These are phyloP conservation scores for Hafferia zeledoni DNA, from an alignment of 2,797 vertebrate genomes.

Conservation along the genomic window DNA sequence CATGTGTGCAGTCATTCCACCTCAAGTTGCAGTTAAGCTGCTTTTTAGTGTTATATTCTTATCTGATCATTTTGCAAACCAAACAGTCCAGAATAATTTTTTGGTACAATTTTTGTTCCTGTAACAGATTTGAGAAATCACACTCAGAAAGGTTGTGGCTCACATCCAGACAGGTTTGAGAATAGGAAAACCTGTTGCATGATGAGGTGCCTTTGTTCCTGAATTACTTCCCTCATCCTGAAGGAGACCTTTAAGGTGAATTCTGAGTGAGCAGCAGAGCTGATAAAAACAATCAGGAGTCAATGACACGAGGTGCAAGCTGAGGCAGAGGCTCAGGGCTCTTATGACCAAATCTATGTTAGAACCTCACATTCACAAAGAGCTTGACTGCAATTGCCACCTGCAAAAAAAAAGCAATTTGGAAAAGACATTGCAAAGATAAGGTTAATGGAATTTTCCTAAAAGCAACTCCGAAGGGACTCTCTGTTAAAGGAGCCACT, in stretches of 20 bases:
- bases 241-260: not conserved
- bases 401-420: conserved; percentile 43
- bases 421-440: conserved; percentile 26
- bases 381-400: conserved; percentile 19
- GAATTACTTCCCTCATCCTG: not conserved
- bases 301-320: not conserved
- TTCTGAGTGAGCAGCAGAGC: not conserved
- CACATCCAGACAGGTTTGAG: not conserved
- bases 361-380: conserved; percentile 2
- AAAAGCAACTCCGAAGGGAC: conserved; percentile 8
- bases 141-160: not conserved
- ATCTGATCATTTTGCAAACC: not conserved
- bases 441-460: conserved; percentile 62
- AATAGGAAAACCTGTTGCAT: not conserved
- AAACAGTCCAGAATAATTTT: not conserved
- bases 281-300: not conserved
- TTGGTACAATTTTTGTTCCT: not conserved
- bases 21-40: not conserved
- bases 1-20: not conserved
- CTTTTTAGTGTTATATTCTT: not conserved
- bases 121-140: not conserved
- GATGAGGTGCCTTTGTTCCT: not conserved
- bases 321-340: not conserved
- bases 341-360: not conserved
- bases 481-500: not conserved